Base-by-base conservation (phyloP, 2,797 vertebrate species). In the Poeciliopsis presidionis region DNA sequence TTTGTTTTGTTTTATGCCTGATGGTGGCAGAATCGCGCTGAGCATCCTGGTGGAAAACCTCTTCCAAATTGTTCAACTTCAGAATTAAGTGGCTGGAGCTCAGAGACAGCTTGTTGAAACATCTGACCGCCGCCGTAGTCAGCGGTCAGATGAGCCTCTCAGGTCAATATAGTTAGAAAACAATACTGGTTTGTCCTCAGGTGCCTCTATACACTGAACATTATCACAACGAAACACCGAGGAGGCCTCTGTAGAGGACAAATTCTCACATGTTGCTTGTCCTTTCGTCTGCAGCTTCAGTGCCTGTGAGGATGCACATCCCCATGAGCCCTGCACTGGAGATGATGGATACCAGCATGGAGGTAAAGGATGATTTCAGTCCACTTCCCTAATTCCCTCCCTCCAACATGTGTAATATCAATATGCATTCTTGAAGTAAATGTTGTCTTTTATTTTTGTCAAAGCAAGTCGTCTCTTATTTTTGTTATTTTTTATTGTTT, bases 261-360 rank as follows among this genome's bases (percentile, higher is more conserved):
- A 4, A 8, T 39, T 46, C 53, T 78, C 8, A 43, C 47, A 33
- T 36, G 45, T 22, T 18, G 30, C 75, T 65, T 46, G n/a, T 85
- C 20, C 81, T 22, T 77, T 13, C 63, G 36, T 79, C 78, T 46
- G 71, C 74, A 90, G 91, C 14, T 8, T 47, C 83, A 28, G 18
- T 82, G 61, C 22, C 86, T 45, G 75, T 46, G 76, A 90, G 83
- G 83, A 90, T 95, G 91, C 91, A 88, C 12, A 72, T 96, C 49
- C 81, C 95, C 18, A 86, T 93, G 74, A 78, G 84, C 22, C 57
- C 77, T 65, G 43, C 88, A 1, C 85, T 95, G 0, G 0, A 88
- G 78, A 0, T 82, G 33, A 43, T 76, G 39, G 74, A 78, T 2
- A 51, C n/a, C 36, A 0, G 39, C 2, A 14, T 57, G 5, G 86